Evolutionary conservation across 2,888 invertebrate species (phyloP).

Genomic region (Diachrysia chrysitis): DNA sequence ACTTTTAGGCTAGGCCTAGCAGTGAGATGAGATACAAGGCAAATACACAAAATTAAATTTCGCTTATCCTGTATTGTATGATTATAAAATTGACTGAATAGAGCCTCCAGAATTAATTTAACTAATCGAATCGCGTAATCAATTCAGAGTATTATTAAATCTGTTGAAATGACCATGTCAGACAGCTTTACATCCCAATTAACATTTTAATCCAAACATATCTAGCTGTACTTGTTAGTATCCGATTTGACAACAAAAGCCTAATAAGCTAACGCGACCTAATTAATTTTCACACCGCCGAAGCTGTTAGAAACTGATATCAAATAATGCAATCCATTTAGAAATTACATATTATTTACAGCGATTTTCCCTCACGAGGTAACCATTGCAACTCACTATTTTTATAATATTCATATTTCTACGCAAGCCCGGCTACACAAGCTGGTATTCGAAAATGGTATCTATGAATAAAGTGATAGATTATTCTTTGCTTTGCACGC

Average conservation of each 20-base stretch:
- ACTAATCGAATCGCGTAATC: not conserved
- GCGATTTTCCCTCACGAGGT: conserved; percentile 18
- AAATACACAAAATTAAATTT: too few species aligned
- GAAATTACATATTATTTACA: conserved; percentile 24
- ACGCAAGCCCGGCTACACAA: conserved; percentile 31
- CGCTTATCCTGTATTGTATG: too few species aligned
- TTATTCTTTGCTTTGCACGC: conserved; percentile 61
- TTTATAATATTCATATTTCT: conserved; percentile 14
- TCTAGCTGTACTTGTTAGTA: conserved; percentile 6
- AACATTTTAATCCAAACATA: conserved; percentile 12
- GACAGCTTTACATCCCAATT: conserved; percentile 8
- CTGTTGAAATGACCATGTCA: not conserved
- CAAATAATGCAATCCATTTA: conserved; percentile 30
- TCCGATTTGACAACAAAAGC: conserved; percentile 22
- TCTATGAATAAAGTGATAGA: conserved; percentile 58
- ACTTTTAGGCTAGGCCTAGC: too few species aligned
- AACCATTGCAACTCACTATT: conserved; percentile 20
- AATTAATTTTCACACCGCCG: conserved; percentile 40
- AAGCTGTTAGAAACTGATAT: conserved; percentile 29
- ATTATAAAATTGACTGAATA: not conserved
- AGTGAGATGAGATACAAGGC: too few species aligned
- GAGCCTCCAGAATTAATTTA: not conserved
- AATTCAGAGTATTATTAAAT: too few species aligned
- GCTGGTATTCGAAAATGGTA: conserved; percentile 57
- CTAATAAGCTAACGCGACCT: conserved; percentile 14